These are phyloP conservation scores for Urophycis tenuis DNA, from an alignment of 2,797 vertebrate genomes.

Conservation along the genomic window DNA sequence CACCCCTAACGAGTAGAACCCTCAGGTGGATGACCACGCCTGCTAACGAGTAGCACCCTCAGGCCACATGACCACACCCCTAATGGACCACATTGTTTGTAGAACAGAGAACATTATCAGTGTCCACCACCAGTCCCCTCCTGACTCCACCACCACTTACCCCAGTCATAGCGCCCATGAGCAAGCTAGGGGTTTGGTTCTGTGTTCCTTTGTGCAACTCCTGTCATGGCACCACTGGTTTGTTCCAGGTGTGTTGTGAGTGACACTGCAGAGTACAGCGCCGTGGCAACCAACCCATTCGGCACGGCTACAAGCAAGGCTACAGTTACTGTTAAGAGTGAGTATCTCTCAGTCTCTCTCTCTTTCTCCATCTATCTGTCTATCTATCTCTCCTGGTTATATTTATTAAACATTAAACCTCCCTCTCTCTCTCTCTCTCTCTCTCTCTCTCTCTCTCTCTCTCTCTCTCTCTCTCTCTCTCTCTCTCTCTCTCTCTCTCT, in stretches of 20 bases:
- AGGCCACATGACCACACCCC: not conserved
- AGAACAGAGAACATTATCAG: no score
- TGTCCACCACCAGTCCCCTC: no score
- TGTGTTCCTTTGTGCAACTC: no score
- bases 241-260: constrained; percentile 77
- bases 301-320: constrained; percentile 83
- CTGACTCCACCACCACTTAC: no score
- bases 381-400: not conserved
- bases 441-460: not conserved
- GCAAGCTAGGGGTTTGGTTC: no score
- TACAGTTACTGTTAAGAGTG: constrained; percentile 82
- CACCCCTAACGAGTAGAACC: not conserved
- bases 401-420: not conserved
- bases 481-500: not conserved
- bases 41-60: not conserved
- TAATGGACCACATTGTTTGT: not conserved
- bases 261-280: constrained; percentile 89
- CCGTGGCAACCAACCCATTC: constrained; percentile 82
- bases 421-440: not conserved
- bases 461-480: not conserved
- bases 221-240: constrained; percentile 20
- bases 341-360: constrained; percentile 43
- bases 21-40: not conserved
- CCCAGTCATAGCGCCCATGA: not conserved
- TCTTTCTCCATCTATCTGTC: not conserved